Percentiles rank a stretch among this genome's conserved stretches.
Evolutionary conservation across 2,888 invertebrate species (phyloP).

Genomic region (Plagodis dolabraria): DNA sequence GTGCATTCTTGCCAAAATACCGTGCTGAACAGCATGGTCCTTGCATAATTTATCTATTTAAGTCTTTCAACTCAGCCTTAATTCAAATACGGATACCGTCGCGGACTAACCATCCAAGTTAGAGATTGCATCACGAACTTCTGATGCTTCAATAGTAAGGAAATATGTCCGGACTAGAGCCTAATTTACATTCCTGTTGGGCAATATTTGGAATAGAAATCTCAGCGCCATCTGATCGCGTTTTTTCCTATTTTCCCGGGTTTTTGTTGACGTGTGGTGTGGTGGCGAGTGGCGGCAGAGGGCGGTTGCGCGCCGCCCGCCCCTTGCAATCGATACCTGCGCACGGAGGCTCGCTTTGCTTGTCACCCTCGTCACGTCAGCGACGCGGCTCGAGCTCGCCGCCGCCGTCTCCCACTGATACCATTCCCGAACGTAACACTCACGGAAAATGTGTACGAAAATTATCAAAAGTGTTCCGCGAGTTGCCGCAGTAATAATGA

Average conservation of each 20-base stretch:
- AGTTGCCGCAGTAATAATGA: conserved; percentile 44
- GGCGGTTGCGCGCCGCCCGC: conserved; percentile 55
- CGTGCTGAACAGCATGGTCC: conserved; percentile 6
- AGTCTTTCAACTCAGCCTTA: conserved; percentile 1
- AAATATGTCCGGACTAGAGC: conserved; percentile 10
- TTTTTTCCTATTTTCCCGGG: conserved; percentile 64
- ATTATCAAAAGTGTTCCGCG: conserved; percentile 25
- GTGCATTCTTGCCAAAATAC: conserved; percentile 38
- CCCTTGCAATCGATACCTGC: conserved; percentile 77
- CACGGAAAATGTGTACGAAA: conserved; percentile 52
- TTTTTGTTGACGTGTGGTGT: conserved; percentile 41
- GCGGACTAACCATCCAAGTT: neutral
- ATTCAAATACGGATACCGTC: neutral
- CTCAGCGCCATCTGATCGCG: conserved; percentile 65
- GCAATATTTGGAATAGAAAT: conserved; percentile 23
- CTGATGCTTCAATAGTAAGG: neutral
- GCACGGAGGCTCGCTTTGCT: conserved; percentile 49
- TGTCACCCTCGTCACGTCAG: conserved; percentile 74
- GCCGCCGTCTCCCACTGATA: conserved; percentile 21
- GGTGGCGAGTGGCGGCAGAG: conserved; percentile 53
- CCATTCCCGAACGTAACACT: conserved; percentile 42
- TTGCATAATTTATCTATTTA: conserved; percentile 17
- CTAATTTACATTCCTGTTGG: conserved; percentile 24
- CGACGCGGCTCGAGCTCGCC: conserved; percentile 56
- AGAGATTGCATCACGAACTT: neutral